A percentile compares a stretch with the other conserved stretches of the same genome.
phyloP scores from a whole-genome alignment of 2,797 vertebrate species.

The Atherinosoma microstoma region DNA sequence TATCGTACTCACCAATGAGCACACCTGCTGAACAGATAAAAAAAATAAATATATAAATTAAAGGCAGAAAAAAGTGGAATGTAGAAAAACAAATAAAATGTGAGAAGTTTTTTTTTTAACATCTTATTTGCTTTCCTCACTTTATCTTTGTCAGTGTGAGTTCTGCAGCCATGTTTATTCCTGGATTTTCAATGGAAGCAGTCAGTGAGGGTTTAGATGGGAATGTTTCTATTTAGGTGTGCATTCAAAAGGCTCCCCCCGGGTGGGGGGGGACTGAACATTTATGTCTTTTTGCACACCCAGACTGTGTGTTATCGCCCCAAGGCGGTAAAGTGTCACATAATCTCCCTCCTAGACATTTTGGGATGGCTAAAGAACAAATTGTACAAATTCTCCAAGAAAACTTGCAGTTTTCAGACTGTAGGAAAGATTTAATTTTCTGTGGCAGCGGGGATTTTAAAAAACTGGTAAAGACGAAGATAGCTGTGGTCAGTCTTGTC shows the following conservation, averaged over 20 bases:
- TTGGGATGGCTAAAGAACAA: not conserved
- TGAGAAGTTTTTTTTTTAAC: not conserved
- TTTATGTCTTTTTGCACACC: not conserved
- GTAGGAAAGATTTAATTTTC: not conserved
- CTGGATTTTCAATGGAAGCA: too few relatives aligned
- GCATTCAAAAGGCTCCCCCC: too few relatives aligned
- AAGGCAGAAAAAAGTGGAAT: not conserved
- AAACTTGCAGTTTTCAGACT: not conserved
- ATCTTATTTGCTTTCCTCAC: not conserved
- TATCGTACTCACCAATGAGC: slow-evolving; percentile 20
- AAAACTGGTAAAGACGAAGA: not conserved
- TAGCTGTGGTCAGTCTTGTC: not conserved
- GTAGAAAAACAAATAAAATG: not conserved
- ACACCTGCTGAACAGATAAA: slow-evolving; percentile 31
- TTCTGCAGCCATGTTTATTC: not conserved
- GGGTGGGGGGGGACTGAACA: not conserved
- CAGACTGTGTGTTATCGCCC: not conserved
- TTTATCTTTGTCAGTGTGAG: not conserved
- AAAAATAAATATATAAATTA: slow-evolving; percentile 30
- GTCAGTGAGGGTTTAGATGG: not conserved
- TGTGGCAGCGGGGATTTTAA: not conserved
- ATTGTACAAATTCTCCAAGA: not conserved
- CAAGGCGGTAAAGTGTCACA: not conserved
- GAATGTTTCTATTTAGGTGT: slow-evolving; percentile 29
- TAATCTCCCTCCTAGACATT: not conserved